Conservation (phyloP, 2,797 vertebrate species). For the Moxostoma hubbsi region DNA sequence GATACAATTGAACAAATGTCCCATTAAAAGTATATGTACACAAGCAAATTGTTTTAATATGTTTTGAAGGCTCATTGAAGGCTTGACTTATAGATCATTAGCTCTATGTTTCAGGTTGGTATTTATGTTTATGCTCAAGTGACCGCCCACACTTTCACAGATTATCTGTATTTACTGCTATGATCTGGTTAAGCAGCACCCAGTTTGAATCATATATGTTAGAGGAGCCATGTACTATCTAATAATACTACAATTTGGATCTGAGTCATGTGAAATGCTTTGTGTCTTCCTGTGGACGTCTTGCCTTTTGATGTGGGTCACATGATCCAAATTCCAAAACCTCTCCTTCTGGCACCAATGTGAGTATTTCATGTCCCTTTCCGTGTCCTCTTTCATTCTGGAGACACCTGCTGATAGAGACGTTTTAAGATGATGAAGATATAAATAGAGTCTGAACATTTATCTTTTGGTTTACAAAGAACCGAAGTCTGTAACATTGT, state of each 20-base stretch:
- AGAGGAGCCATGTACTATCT: neutral
- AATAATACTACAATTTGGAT: slow-evolving; percentile 12
- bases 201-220: neutral
- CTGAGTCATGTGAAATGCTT: slow-evolving; percentile 9
- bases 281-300: slow-evolving; percentile 12
- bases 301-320: slow-evolving; percentile 60
- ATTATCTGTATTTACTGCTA: neutral
- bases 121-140: no score
- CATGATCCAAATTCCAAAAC: slow-evolving; percentile 55
- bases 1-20: neutral
- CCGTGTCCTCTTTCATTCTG: neutral
- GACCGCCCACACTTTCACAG: no score
- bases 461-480: no score
- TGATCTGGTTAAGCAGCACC: neutral
- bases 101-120: no score
- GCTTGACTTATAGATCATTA: no score
- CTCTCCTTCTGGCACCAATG: slow-evolving; percentile 53
- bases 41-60: no score
- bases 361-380: slow-evolving; percentile 47
- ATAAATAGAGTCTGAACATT: neutral
- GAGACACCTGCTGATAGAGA: neutral
- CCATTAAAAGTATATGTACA: no score
- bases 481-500: no score
- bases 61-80: no score
- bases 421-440: neutral